These are phyloP conservation scores for Leptodirus hochenwartii DNA, from an alignment of 2,888 invertebrate species.

Conservation along the genomic window DNA sequence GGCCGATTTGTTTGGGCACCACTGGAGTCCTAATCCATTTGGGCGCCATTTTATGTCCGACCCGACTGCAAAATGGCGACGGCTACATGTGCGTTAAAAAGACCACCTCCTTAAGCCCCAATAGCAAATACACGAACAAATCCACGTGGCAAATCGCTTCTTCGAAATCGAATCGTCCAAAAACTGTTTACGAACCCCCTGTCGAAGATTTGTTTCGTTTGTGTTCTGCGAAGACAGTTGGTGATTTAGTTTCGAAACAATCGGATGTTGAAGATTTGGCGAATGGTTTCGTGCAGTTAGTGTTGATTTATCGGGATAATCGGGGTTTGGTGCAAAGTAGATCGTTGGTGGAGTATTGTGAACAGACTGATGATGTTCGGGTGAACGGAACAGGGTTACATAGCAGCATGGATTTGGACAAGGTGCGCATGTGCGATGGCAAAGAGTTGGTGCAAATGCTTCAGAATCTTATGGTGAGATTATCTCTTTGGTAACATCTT, in stretches of 20 bases:
- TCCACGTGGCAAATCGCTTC: no score
- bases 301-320: constrained; percentile 23
- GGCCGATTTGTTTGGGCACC: constrained; percentile 43
- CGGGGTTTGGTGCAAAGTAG: constrained; percentile 19
- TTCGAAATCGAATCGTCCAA: no score
- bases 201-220: no score
- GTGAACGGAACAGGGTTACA: no score
- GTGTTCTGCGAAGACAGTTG: no score
- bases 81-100: constrained; percentile 41
- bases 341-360: constrained; percentile 21
- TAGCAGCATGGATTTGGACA: constrained; percentile 23
- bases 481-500: no score
- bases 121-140: no score
- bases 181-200: no score
- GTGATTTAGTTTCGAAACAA: no score
- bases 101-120: constrained; percentile 19
- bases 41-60: constrained; percentile 41
- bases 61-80: constrained; percentile 39
- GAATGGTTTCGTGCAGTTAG: no score
- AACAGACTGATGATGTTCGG: no score
- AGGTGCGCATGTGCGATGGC: constrained; percentile 12
- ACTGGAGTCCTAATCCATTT: constrained; percentile 44
- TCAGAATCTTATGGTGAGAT: constrained; percentile 42
- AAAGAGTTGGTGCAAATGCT: constrained; percentile 38
- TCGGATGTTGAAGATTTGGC: no score